These are phyloP conservation scores for Molossus alvarezi DNA, from an alignment of 2,797 vertebrate species.

Conservation along the genomic window DNA sequence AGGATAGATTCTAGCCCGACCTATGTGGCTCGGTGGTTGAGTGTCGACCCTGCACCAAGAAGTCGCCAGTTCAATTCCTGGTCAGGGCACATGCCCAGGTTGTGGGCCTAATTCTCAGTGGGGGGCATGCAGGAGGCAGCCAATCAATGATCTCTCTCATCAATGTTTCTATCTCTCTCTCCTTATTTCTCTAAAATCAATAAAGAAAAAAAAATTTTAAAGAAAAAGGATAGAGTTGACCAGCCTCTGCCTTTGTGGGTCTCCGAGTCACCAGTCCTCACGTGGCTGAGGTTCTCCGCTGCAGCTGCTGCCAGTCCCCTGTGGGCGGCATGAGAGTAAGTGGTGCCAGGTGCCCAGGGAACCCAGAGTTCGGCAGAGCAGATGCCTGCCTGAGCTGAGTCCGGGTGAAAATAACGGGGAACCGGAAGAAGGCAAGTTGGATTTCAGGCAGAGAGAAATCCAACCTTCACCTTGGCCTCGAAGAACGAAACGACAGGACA, in stretches of 20 bases:
- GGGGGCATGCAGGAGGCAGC: too few species aligned
- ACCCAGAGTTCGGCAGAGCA: neutral
- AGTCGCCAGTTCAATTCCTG: too few species aligned
- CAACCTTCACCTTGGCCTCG: fast-evolving
- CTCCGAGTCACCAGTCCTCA: neutral
- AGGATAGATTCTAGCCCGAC: neutral
- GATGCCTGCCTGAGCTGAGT: neutral
- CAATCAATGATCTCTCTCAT: too few species aligned
- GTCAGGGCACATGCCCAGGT: too few species aligned
- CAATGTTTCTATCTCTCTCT: too few species aligned
- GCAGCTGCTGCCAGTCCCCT: neutral
- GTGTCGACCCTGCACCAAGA: too few species aligned
- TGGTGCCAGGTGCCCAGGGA: neutral
- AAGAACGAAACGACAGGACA: neutral
- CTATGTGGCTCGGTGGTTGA: too few species aligned
- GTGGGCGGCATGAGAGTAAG: too few species aligned
- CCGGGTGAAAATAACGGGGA: neutral
- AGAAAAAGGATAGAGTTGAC: too few species aligned
- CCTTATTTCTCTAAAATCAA: too few species aligned
- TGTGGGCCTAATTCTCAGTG: too few species aligned
- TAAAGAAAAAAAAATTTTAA: too few species aligned
- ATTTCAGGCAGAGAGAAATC: neutral
- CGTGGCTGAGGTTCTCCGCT: neutral
- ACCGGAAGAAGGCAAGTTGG: neutral
- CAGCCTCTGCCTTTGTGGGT: neutral